phyloP scores from a whole-genome alignment of 37 sponge, comb jelly and placozoan genomes.

The Aphrocallistes beatrix region DNA sequence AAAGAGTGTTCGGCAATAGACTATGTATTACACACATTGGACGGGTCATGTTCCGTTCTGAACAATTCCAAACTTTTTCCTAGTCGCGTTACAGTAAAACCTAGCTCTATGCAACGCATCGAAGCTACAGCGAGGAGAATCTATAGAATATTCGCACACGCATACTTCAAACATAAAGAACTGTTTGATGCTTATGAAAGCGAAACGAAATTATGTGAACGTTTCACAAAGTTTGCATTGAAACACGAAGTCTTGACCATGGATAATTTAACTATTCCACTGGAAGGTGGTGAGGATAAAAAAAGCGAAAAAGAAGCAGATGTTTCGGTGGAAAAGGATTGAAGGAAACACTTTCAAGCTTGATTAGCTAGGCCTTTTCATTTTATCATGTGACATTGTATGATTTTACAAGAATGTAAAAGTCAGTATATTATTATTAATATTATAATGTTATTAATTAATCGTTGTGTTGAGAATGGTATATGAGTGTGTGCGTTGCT shows the following conservation, averaged over 20 bases:
- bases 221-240: slow-evolving; percentile 73
- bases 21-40: slow-evolving; percentile 94
- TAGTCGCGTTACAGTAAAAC: slow-evolving; percentile 76
- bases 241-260: slow-evolving; percentile 80
- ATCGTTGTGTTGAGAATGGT: background rate
- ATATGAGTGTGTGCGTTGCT: no score
- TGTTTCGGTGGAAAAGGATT: background rate
- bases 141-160: slow-evolving; percentile 93
- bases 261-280: slow-evolving; percentile 73
- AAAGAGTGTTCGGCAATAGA: slow-evolving; percentile 97
- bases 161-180: slow-evolving; percentile 79
- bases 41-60: slow-evolving; percentile 83
- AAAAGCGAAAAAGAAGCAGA: background rate
- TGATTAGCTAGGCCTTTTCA: slow-evolving; percentile 19
- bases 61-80: slow-evolving; percentile 95
- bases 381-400: background rate
- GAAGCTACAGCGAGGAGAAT: slow-evolving; percentile 74
- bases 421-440: slow-evolving; percentile 18
- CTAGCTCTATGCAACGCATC: slow-evolving; percentile 63
- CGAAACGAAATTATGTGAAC: slow-evolving; percentile 67
- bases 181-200: slow-evolving; percentile 79
- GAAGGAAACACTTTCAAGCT: background rate
- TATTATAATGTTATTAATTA: slow-evolving; percentile 13
- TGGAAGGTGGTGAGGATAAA: background rate
- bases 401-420: slow-evolving; percentile 20